Evolutionary conservation across 2,113 vertebrate species (phyloP).

Genomic region (Carassius auratus): DNA sequence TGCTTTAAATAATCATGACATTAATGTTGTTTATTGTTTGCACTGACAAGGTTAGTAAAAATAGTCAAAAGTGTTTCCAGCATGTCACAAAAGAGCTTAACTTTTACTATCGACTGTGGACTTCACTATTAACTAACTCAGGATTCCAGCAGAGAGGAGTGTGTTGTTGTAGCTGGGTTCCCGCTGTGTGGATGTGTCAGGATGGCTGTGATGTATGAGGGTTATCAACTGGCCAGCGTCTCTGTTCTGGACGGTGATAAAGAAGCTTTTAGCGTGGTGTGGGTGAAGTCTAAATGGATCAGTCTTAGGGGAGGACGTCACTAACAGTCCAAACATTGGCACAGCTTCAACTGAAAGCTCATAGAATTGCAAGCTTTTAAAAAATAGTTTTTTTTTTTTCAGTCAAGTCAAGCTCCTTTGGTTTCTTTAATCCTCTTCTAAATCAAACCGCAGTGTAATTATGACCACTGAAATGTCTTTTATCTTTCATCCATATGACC

Average conservation of each 20-base stretch:
- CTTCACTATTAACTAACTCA: neutral
- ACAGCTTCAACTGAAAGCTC: neutral
- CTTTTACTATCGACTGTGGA: neutral
- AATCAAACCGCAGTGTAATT: neutral
- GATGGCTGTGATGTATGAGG: neutral
- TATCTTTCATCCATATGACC: neutral
- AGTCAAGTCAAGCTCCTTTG: neutral
- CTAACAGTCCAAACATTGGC: slow-evolving; percentile 1
- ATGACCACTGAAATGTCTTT: neutral
- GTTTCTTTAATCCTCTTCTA: slow-evolving; percentile 2
- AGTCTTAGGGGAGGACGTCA: neutral
- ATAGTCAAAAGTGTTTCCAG: neutral
- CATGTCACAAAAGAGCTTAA: neutral
- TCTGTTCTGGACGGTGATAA: slow-evolving; percentile 28
- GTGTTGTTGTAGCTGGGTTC: neutral
- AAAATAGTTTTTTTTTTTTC: neutral
- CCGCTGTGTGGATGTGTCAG: neutral
- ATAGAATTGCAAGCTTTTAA: neutral
- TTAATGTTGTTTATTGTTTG: neutral
- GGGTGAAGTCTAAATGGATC: slow-evolving; percentile 6
- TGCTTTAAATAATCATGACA: neutral
- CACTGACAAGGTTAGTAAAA: neutral
- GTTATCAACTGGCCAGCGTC: slow-evolving; percentile 17
- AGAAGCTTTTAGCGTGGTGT: slow-evolving; percentile 21
- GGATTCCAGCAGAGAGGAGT: neutral